Base-by-base conservation (phyloP, 2,888 invertebrate genomes). In the Ichneumoninae sp. region DNA sequence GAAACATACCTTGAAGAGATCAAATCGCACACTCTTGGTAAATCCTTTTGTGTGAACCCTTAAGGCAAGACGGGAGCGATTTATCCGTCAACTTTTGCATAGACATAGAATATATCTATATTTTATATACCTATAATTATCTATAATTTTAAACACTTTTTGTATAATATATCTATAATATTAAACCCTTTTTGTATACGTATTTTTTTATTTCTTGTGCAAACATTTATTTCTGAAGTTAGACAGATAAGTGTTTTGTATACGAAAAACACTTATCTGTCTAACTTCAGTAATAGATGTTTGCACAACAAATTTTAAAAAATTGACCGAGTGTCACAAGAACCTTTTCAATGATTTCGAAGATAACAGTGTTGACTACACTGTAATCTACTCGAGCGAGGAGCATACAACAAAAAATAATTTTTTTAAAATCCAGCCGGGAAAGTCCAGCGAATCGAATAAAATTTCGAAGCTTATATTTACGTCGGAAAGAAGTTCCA, bases 391-490 rank as follows among this genome's bases (percentile, higher is more conserved):
- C 19, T 54, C 54, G n/a, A 10, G 5, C 3, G 22, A 3, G 54
- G 10, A 54, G 10, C 7, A 3, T 26, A 22, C 10, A 26, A 10
- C 4, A 57, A 22, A 57, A 57, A 57, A 62, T 6, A 16, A 60
- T 30, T 30, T 52, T n/a, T 50, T 52, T 19, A n/a, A n/a, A 13
- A 16, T 62, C 16, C 62, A 62, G 0, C 16, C 33, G n/a, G 52
- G 52, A 65, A 65, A 75, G 50, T 65, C 75, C 65, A 50, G 74
- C 19, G 19, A 74, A 60, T 62, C 33, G 60, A 22, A 22, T 50
- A 65, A 75, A 65, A 75, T 19, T 47, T 65, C 6, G 6, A 30
- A 33, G n/a, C n/a, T 8, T 26, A 16, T 33, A 16, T 19, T 3
- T 33, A 26, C 16, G 1, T 30, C n/a, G 6, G 16, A 62, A 10